Evolutionary conservation across 1,140 invertebrate species (phyloP).

Genomic region (Thereuonema tuberculata): DNA sequence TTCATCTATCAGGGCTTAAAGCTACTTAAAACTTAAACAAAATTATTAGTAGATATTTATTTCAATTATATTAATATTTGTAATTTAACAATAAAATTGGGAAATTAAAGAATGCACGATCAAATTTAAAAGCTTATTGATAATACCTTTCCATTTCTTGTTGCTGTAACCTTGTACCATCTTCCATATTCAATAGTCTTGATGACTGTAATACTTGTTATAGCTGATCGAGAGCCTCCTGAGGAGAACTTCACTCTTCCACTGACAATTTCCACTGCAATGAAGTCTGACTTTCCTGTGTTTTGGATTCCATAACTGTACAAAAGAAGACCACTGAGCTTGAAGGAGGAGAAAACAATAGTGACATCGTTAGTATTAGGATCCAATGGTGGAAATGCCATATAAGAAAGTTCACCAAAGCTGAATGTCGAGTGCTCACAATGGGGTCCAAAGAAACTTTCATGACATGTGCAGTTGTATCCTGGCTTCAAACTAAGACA

Average conservation of each 20-base stretch:
- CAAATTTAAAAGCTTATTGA: too few species aligned
- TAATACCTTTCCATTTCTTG: slow-evolving; percentile 51
- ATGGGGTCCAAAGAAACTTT: slow-evolving; percentile 69
- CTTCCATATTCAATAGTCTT: slow-evolving; percentile 62
- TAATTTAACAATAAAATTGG: too few species aligned
- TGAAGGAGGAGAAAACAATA: slow-evolving; percentile 78
- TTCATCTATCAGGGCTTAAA: too few species aligned
- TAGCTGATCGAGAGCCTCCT: slow-evolving; percentile 69
- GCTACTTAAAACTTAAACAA: too few species aligned
- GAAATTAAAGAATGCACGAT: too few species aligned
- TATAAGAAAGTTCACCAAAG: slow-evolving; percentile 75
- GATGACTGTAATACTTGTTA: slow-evolving; percentile 48
- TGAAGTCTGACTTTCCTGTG: slow-evolving; percentile 77
- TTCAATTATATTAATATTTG: too few species aligned
- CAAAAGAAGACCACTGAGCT: slow-evolving; percentile 64
- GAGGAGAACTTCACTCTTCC: slow-evolving; percentile 76
- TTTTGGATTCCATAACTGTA: slow-evolving; percentile 80
- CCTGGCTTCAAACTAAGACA: slow-evolving; percentile 60
- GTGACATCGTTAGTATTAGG: slow-evolving; percentile 68
- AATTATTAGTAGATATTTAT: too few species aligned
- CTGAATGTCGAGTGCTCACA: slow-evolving; percentile 81
- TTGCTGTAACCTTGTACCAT: slow-evolving; percentile 84
- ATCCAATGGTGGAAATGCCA: slow-evolving; percentile 70
- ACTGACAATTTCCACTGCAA: slow-evolving; percentile 72
- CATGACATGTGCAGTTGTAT: slow-evolving; percentile 70